These are phyloP conservation scores for Asarcornis scutulata DNA, from an alignment of 2,113 vertebrate genomes.

Conservation along the genomic window DNA sequence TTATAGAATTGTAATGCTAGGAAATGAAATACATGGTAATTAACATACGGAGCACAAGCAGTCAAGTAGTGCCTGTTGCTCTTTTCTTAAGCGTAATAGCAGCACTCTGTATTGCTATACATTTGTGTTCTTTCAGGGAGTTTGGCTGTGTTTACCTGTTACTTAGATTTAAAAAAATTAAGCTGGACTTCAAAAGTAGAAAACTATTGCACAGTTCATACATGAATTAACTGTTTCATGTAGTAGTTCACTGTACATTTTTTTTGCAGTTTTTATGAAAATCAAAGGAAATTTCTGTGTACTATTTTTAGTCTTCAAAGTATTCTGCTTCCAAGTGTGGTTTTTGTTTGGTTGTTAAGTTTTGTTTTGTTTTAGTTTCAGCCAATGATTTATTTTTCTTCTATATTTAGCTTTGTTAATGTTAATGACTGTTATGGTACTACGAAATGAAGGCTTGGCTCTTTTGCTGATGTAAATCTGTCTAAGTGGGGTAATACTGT, in stretches of 20 bases:
- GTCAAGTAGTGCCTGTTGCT: conserved; percentile 62
- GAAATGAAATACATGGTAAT: conserved; percentile 39
- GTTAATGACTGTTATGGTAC: neutral
- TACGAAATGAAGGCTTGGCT: neutral
- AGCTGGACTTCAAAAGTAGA: neutral
- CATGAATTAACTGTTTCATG: neutral
- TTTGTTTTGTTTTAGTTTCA: neutral
- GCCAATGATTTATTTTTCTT: neutral
- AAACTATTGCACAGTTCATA: neutral
- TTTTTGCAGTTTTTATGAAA: conserved; percentile 12
- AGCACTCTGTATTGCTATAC: neutral
- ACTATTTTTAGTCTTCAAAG: neutral
- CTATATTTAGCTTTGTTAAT: neutral
- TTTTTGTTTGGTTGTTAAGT: neutral
- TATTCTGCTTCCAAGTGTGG: neutral
- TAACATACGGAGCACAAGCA: conserved; percentile 1
- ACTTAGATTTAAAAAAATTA: neutral
- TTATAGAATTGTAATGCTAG: conserved; percentile 12
- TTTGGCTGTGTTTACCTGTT: neutral
- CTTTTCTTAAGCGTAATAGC: neutral
- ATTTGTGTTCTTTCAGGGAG: conserved; percentile 9
- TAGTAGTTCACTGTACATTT: neutral
- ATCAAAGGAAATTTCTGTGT: neutral
- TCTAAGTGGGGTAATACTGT: neutral
- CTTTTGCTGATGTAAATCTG: neutral